Percentiles rank a stretch among this genome's conserved stretches.
Conservation (phyloP, 2,113 vertebrate genomes). For the Paracanthobrama guichenoti region DNA sequence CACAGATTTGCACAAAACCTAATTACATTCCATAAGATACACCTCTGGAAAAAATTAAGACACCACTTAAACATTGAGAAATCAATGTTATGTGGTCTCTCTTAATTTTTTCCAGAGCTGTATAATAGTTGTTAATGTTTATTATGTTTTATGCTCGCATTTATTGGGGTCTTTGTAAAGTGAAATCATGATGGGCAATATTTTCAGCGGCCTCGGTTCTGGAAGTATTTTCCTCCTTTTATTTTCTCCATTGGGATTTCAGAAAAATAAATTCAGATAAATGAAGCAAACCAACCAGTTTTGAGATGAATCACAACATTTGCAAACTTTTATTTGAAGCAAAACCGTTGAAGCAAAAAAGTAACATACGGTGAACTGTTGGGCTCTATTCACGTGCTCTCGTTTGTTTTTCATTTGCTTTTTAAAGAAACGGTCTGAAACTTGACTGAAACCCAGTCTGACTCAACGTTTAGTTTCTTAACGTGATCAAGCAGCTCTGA, state of each 20-base stretch:
- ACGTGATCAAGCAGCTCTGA: background rate
- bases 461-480: conserved; percentile 12
- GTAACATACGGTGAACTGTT: background rate
- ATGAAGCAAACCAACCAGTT: background rate
- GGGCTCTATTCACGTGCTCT: background rate
- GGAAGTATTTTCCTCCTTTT: background rate
- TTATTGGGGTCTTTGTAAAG: background rate
- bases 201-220: background rate
- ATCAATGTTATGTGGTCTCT: no score
- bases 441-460: background rate
- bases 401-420: background rate
- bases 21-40: background rate
- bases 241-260: background rate
- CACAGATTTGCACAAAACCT: background rate
- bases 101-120: no score
- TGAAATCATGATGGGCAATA: background rate
- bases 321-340: background rate
- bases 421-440: conserved; percentile 5
- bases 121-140: no score
- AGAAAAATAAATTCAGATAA: background rate
- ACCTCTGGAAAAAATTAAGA: no score
- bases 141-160: background rate
- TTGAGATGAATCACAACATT: background rate
- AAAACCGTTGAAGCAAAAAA: background rate
- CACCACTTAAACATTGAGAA: no score